Percentiles rank a stretch among this genome's conserved stretches.
Conservation (phyloP, 2,113 vertebrate genomes). For the Gyps fulvus region DNA sequence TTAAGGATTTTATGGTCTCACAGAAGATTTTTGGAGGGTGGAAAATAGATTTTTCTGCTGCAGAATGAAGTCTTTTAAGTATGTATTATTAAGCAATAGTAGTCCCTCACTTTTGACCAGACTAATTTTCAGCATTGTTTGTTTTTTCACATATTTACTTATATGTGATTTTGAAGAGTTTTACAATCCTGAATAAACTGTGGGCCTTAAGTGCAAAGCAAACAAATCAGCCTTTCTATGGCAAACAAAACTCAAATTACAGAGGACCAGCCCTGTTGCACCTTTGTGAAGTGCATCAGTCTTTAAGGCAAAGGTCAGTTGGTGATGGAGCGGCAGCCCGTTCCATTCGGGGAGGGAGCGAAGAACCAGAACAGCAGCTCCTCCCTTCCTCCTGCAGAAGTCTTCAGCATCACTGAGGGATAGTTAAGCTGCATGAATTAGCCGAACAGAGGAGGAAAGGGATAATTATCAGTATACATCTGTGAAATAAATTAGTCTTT, state of each 20-base stretch:
- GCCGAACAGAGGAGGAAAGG: background rate
- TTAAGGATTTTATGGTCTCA: background rate
- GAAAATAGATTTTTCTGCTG: background rate
- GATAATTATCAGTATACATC: background rate
- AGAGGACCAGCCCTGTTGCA: background rate
- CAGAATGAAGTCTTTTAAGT: background rate
- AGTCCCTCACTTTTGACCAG: background rate
- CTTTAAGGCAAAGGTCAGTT: constrained; percentile 48
- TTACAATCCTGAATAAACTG: background rate
- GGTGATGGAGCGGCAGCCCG: background rate
- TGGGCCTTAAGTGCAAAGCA: constrained; percentile 6
- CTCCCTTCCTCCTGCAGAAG: background rate
- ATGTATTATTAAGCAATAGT: background rate
- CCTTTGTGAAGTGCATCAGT: background rate
- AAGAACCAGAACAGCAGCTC: constrained; percentile 20
- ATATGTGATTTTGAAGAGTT: constrained; percentile 25
- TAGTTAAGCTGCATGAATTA: background rate
- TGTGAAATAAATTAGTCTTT: background rate
- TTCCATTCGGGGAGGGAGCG: background rate
- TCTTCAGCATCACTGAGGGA: background rate
- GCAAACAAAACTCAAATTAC: constrained; percentile 52
- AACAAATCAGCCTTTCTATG: constrained; percentile 15
- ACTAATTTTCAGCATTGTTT: background rate
- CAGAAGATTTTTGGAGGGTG: background rate
- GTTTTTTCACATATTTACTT: constrained; percentile 28